A percentile compares a stretch with the other conserved stretches of the same genome.
Evolutionary conservation across 2,113 vertebrate species (phyloP).

Genomic region (Gambusia affinis): DNA sequence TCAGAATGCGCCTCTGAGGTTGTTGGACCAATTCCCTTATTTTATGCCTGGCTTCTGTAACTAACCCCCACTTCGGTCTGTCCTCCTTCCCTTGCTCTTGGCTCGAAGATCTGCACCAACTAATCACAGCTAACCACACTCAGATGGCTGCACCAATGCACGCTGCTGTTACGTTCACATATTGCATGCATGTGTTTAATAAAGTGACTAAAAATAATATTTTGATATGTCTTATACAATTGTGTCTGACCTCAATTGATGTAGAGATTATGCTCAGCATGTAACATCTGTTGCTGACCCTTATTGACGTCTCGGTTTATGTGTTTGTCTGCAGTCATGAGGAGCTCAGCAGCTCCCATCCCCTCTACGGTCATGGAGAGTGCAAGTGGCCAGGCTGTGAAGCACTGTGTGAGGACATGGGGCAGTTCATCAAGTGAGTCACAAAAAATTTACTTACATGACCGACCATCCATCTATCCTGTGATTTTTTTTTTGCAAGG

Average conservation of each 20-base stretch:
- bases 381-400: constrained; percentile 99
- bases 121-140: constrained; percentile 70
- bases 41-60: constrained; percentile 73
- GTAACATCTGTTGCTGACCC: background rate
- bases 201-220: constrained; percentile 16
- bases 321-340: constrained; percentile 82
- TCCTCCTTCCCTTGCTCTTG: constrained; percentile 67
- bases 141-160: constrained; percentile 60
- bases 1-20: constrained; percentile 63
- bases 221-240: constrained; percentile 10
- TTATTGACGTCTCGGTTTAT: background rate
- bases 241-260: background rate
- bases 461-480: background rate
- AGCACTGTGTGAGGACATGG: constrained; percentile 98
- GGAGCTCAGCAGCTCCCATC: constrained; percentile 91
- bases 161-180: constrained; percentile 29
- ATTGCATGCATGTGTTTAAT: constrained; percentile 34
- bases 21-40: constrained; percentile 69
- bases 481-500: background rate
- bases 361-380: constrained; percentile 96
- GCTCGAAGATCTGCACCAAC: constrained; percentile 57
- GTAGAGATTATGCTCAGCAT: background rate
- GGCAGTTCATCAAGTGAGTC: constrained; percentile 96
- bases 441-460: background rate
- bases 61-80: constrained; percentile 69